Evolutionary conservation across 1,140 invertebrate species (phyloP), one percentile per base, ranked within the genome.

Genomic region (Lepidurus apus): DNA sequence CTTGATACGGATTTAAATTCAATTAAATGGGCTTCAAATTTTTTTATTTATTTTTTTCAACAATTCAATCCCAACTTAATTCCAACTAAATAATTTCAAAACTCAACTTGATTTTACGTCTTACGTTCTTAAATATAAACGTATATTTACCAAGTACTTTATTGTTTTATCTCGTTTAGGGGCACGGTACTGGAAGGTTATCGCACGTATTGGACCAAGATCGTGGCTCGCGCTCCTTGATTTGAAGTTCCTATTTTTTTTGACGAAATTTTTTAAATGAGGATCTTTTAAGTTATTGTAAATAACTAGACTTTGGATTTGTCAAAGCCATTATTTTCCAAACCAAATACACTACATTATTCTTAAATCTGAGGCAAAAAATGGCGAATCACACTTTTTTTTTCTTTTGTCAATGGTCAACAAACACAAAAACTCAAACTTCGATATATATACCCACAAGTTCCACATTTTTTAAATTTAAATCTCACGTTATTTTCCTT

Each of bases 281-380:
- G 0, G 45, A 11, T 47, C 2, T 65, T 65, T 65, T 65, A 65
- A 65, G 0, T 65, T 65, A 65, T 65, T 65, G 53, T 65, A 65
- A 65, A 65, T 65, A 65, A 13, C 17, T 3, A n/a, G 53, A 65
- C 53, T 7, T 65, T 17, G 53, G 21, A 65, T 65, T 65, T 65
- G 53, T 65, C 53, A 65, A 8, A 65, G 53, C 53, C 53, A 65
- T 65, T 65, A 65, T 65, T 65, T 65, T 65, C 53, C 53, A 65
- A 65, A 65, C 53, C 53, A 65, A 65, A 65, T 65, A 65, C 53
- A 65, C 53, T 65, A 65, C 53, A 65, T 65, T 65, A 65, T 21
- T 65, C 53, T 65, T 65, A 65, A 65, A 65, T 65, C 53, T 65
- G 53, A 65, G 53, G 53, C 53, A 65, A 65, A 65, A 65, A 65